Evolutionary conservation across 2,797 vertebrate genomes (phyloP).

Genomic region (Hydrophis major): DNA sequence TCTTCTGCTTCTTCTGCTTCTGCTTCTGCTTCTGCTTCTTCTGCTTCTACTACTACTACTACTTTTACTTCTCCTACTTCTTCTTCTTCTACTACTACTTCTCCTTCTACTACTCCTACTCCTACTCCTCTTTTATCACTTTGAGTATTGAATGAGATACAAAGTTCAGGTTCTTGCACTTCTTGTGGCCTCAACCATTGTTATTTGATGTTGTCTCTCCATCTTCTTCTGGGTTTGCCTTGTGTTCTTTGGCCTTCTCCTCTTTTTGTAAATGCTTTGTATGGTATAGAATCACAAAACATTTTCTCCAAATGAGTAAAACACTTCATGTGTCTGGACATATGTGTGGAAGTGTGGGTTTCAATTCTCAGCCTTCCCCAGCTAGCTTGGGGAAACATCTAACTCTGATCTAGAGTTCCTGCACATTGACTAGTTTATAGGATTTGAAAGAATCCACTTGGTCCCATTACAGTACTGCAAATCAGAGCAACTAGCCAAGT

Average conservation of each 20-base stretch:
- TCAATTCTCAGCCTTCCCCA: background rate
- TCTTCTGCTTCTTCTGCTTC: too few species aligned
- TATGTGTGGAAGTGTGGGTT: background rate
- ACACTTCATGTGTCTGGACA: background rate
- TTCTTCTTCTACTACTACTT: fast-evolving
- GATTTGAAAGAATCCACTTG: background rate
- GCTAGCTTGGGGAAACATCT: background rate
- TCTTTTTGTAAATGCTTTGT: too few species aligned
- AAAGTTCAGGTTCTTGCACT: too few species aligned
- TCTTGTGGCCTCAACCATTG: too few species aligned
- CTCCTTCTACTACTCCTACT: background rate
- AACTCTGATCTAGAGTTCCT: background rate
- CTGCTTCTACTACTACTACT: background rate
- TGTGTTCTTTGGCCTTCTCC: too few species aligned
- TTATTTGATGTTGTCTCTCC: too few species aligned
- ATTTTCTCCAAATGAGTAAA: too few species aligned
- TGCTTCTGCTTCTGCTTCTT: background rate
- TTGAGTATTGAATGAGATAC: too few species aligned
- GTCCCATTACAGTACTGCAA: background rate
- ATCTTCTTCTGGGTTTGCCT: too few species aligned
- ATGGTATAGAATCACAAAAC: too few species aligned
- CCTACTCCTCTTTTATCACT: background rate
- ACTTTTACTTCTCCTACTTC: background rate
- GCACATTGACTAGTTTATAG: background rate
- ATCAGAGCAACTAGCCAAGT: background rate